phyloP scores from a whole-genome alignment of 2,113 vertebrate species.

The Erinaceus europaeus region DNA sequence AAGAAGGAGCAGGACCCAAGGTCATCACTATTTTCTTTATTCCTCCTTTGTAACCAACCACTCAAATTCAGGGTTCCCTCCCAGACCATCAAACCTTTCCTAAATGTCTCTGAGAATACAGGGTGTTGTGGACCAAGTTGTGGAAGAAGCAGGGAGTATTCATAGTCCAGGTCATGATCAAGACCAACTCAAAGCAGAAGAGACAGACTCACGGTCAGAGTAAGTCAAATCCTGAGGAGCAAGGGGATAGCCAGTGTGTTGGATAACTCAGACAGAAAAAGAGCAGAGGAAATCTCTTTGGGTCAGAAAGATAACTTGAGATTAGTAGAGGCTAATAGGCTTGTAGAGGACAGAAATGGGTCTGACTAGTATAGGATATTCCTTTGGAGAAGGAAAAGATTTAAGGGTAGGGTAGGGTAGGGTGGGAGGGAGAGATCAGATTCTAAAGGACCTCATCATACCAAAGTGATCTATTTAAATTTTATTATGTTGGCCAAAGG shows the following conservation, averaged over 20 bases:
- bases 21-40: neutral
- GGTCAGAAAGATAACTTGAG: neutral
- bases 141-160: neutral
- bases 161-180: neutral
- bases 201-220: neutral
- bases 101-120: neutral
- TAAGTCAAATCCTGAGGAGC: neutral
- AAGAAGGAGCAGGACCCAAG: no score
- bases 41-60: neutral
- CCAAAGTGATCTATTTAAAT: neutral
- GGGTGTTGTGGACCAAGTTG: neutral
- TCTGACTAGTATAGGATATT: neutral
- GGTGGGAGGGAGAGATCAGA: no score
- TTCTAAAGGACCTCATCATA: neutral
- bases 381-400: neutral
- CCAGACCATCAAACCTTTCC: neutral
- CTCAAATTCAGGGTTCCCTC: neutral
- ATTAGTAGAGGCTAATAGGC: neutral
- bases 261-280: neutral
- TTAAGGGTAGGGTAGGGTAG: no score
- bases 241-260: accelerated
- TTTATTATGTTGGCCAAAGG: constrained; percentile 16
- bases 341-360: neutral
- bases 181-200: neutral
- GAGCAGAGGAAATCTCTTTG: neutral